Base-by-base conservation (phyloP, 2,113 vertebrate species). In the Gymnorhina tibicen region DNA sequence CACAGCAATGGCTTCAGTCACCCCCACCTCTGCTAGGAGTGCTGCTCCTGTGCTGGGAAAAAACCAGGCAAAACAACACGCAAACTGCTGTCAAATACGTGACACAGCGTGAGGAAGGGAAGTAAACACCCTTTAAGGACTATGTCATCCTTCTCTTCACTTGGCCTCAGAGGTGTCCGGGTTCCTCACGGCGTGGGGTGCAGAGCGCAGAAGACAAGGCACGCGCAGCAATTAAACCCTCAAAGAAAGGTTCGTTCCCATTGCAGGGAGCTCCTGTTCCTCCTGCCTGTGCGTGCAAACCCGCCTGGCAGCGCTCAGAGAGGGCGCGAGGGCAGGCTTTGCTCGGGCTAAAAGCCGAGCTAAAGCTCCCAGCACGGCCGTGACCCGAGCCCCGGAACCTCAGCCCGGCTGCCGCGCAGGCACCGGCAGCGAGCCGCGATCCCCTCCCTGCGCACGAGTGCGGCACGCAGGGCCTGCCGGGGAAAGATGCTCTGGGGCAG, bases 351-450 rank as follows among this genome's bases (percentile, higher is more conserved):
- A 80, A 69, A 95, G 42, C 75, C 11, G 44, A 32, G 60, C 52
- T 23, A 6, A 28, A 79, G 68, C 80, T 68, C 28, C 13, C 70
- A 37, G 76, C 12, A 3, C 10, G 23, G 41, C 87, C 0, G 2
- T 28, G 87, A 53, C 13, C 81, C 0, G 0, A 41, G 59, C 32
- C 6, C 4, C 8, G 0, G 0, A 68, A 19, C 18, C 41, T 5
- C 53, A 33, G 59, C 26, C 46, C 0, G 3, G 55, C 12, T 1
- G 3, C 18, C 10, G 8, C 0, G 1, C 47, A 6, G 27, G 42
- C 63, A 33, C 24, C 0, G 1, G 73, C 39, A 46, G n/a, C 9
- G 7, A 4, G 3, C 56, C 13, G 28, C 58, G 11, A 18, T 22
- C 52, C 56, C 39, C 37, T 58, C 56, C 44, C 35, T 5, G 35